These are phyloP conservation scores for Trachemys scripta DNA, from an alignment of 2,113 vertebrate genomes.

Conservation along the genomic window DNA sequence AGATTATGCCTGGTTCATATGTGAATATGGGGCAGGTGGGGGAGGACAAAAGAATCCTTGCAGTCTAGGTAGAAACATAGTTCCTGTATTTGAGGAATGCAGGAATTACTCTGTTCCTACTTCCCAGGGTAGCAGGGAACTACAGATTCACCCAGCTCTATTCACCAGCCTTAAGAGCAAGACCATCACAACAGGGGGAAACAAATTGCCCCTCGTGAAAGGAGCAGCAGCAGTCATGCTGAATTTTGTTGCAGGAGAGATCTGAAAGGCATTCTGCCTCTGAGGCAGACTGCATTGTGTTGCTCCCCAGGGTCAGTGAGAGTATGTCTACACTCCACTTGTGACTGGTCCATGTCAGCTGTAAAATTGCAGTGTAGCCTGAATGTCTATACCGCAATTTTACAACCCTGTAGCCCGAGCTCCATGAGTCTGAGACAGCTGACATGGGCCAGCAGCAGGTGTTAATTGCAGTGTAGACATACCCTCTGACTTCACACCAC, in stretches of 20 bases:
- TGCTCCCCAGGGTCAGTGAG: not conserved
- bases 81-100: not conserved
- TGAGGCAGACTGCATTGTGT: not conserved
- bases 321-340: not conserved
- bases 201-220: not conserved
- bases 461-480: not conserved
- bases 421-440: not conserved
- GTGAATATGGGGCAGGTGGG: not conserved
- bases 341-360: not conserved
- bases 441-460: not conserved
- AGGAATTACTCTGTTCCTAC: not conserved
- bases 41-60: not conserved
- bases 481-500: not conserved
- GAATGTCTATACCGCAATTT: not conserved
- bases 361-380: not conserved
- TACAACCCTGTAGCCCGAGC: not conserved
- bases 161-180: not conserved
- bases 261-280: not conserved
- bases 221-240: not conserved
- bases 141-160: not conserved
- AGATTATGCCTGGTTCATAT: not conserved
- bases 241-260: not conserved
- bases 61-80: not conserved
- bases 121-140: not conserved
- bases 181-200: not conserved